Evolutionary conservation across 2,888 invertebrate genomes (phyloP), one percentile per base, ranked within the genome.

Genomic region (Branchinecta sandiegonensis): DNA sequence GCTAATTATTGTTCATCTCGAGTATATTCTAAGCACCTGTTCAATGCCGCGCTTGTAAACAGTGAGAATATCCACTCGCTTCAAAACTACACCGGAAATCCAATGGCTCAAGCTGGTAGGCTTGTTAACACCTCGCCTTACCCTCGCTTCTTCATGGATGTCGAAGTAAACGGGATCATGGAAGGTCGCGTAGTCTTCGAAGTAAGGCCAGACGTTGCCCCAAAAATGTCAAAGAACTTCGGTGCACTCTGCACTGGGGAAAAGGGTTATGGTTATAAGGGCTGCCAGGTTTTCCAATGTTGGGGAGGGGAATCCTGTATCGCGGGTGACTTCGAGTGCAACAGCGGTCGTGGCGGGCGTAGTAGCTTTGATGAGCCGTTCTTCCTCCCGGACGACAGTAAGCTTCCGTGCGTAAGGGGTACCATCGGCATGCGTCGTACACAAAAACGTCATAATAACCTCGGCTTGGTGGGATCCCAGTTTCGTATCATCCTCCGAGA

Each of bases 401-500:
- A 86, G 75, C 82, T 89, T 74, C 81, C 85, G 72, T 87, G 88
- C 8, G 83, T 86, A 14, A 81, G 89, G 64, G 89, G 89, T 56
- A 85, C 88, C 13, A 88, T 89, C 10, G 89, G 89, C 68, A 89
- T 90, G 89, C 81, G 89, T 12, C 82, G 89, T 65, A 87, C 88
- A 70, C 88, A 89, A 76, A 87, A 86, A 77, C 83, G 88, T 47
- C 88, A 87, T 79, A 88, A 89, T 77, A 87, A 86, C 74, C 80
- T 86, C 73, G 88, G 89, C 67, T 84, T 88, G 82, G 89, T 89
- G n/a, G 89, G 89, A 46, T 89, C 89, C 70, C 89, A 89, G 78
- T 90, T 89, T 79, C 85, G 89, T 72, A 85, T 89, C 72, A 87
- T 89, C 73, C 79, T 89, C 74, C 86, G 87, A 73, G 88, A 89